phyloP scores from a whole-genome alignment of 2,888 invertebrate genomes.

The Barypeithes pellucidus region DNA sequence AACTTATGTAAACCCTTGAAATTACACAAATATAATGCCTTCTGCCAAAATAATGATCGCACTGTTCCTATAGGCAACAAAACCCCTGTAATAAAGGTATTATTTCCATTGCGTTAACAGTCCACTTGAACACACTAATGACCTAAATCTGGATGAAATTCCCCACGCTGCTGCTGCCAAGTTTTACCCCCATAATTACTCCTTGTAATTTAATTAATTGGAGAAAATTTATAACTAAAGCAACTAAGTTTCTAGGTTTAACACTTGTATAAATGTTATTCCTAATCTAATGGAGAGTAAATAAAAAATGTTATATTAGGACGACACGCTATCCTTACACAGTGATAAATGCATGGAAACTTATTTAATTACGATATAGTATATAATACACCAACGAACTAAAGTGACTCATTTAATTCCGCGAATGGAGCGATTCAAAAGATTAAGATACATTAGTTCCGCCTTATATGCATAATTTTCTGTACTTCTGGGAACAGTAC shows the following conservation, averaged over 20 bases:
- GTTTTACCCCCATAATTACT: conserved; percentile 44
- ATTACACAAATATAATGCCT: conserved; percentile 23
- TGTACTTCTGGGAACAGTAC: too few species aligned
- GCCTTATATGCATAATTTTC: too few species aligned
- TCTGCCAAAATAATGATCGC: conserved; percentile 25
- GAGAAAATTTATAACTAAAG: conserved; percentile 34
- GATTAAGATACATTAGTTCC: too few species aligned
- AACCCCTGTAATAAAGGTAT: conserved; percentile 39
- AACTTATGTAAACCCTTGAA: conserved; percentile 16
- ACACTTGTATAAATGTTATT: conserved; percentile 30
- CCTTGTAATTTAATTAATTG: conserved; percentile 44
- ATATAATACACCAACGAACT: too few species aligned
- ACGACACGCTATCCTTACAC: too few species aligned
- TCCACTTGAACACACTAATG: conserved; percentile 44
- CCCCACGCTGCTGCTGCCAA: conserved; percentile 29
- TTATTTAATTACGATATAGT: too few species aligned
- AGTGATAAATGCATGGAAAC: too few species aligned
- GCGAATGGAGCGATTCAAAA: too few species aligned
- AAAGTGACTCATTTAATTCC: too few species aligned
- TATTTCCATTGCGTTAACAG: conserved; percentile 40
- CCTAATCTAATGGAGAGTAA: conserved; percentile 2
- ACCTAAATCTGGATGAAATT: conserved; percentile 43
- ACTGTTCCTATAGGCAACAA: conserved; percentile 26
- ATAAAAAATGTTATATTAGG: too few species aligned
- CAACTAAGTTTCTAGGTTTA: conserved; percentile 34